A percentile compares a stretch with the other conserved stretches of the same genome.
Conservation (phyloP, 2,888 invertebrate species). For the Drosophila putrida region DNA sequence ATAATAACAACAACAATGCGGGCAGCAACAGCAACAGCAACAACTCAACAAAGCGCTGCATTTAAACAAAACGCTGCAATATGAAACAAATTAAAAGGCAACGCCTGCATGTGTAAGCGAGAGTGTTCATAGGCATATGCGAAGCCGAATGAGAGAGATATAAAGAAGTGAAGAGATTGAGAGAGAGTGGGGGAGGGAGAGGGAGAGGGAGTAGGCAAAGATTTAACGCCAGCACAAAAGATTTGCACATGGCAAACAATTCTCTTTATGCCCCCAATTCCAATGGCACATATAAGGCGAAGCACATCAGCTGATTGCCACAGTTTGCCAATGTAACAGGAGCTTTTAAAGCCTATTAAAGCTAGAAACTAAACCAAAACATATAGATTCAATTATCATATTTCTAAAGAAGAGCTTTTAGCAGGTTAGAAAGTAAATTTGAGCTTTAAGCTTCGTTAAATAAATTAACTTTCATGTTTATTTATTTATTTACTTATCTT, state of each 20-base stretch:
- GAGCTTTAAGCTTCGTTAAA: not conserved
- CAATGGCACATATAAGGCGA: constrained; percentile 44
- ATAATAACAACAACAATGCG: constrained; percentile 43
- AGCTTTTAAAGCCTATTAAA: constrained; percentile 19
- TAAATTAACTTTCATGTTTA: no score
- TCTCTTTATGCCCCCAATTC: constrained; percentile 60
- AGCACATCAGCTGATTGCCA: constrained; percentile 60
- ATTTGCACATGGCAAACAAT: constrained; percentile 70
- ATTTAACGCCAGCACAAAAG: constrained; percentile 68
- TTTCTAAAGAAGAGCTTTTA: not conserved
- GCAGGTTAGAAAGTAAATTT: not conserved
- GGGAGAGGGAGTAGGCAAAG: constrained; percentile 24
- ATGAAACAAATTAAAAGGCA: constrained; percentile 79
- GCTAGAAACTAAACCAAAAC: not conserved
- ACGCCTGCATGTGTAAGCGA: constrained; percentile 34
- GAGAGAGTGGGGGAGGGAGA: not conserved
- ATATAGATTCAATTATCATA: not conserved
- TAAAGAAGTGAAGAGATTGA: not conserved
- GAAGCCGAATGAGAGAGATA: not conserved
- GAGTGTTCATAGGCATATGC: constrained; percentile 10
- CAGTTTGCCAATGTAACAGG: constrained; percentile 25
- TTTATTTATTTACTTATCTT: no score
- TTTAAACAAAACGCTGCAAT: constrained; percentile 79
- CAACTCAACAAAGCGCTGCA: constrained; percentile 59
- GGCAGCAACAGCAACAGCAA: constrained; percentile 41